Conservation (phyloP, 2,113 vertebrate genomes). For the Pelobates fuscus region DNA sequence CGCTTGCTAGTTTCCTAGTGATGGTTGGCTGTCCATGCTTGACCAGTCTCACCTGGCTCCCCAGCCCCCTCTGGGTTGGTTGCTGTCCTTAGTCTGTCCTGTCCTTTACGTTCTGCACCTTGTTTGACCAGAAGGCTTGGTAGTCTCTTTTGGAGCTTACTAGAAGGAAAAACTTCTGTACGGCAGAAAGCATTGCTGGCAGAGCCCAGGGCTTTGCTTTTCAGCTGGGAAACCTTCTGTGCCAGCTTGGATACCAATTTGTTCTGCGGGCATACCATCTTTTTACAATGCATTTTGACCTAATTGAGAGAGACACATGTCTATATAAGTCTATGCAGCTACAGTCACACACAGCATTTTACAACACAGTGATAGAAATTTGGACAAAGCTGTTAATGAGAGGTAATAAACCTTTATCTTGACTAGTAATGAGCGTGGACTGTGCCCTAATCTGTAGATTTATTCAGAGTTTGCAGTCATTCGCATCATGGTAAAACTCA, state of each 20-base stretch:
- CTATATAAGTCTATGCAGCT: no score
- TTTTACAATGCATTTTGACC: conserved; percentile 77
- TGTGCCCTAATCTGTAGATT: no score
- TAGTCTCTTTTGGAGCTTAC: conserved; percentile 77
- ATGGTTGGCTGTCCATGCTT: no score
- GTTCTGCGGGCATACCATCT: conserved; percentile 65
- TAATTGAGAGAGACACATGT: conserved; percentile 39
- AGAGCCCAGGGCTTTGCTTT: conserved; percentile 71
- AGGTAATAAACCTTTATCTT: no score
- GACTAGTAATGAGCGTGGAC: no score
- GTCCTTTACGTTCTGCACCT: conserved; percentile 58
- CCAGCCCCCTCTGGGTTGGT: background rate
- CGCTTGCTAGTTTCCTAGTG: no score
- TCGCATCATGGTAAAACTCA: conserved; percentile 1
- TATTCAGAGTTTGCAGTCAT: no score
- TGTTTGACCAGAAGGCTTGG: conserved; percentile 63
- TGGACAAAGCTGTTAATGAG: no score
- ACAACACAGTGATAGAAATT: no score
- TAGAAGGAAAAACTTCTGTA: conserved; percentile 69
- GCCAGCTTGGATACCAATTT: conserved; percentile 74
- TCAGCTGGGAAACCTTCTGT: conserved; percentile 72
- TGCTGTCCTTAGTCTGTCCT: conserved; percentile 52
- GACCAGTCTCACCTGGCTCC: conserved; percentile 24
- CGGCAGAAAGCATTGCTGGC: conserved; percentile 72
- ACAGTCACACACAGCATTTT: no score